phyloP scores from a whole-genome alignment of 1,140 invertebrate genomes.

The Bombus impatiens region DNA sequence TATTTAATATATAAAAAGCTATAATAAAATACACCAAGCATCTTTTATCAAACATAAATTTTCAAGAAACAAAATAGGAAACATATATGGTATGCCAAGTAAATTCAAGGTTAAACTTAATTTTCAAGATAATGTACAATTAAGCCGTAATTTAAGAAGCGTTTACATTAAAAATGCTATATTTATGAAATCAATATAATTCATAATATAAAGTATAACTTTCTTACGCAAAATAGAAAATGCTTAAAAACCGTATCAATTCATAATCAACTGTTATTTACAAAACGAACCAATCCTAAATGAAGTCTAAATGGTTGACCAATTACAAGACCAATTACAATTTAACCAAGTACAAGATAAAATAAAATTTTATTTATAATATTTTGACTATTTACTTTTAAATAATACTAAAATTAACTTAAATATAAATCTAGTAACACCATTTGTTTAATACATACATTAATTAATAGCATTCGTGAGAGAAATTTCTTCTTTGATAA shows the following conservation, averaged over 20 bases:
- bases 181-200: background rate
- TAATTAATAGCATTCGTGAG: background rate
- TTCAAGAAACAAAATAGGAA: background rate
- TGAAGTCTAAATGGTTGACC: background rate
- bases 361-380: background rate
- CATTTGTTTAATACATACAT: background rate
- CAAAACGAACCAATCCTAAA: slow-evolving; percentile 35
- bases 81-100: background rate
- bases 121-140: background rate
- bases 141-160: background rate
- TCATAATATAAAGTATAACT: background rate
- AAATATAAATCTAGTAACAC: background rate
- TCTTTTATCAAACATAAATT: slow-evolving; percentile 1
- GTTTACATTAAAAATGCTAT: background rate
- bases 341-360: background rate
- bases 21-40: background rate
- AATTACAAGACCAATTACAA: background rate
- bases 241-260: background rate
- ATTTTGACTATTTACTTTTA: background rate
- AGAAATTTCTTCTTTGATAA: background rate
- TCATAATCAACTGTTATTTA: slow-evolving; percentile 33
- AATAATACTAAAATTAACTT: background rate
- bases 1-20: background rate
- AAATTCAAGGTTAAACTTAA: slow-evolving; percentile 15
- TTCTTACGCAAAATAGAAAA: background rate